Evolutionary conservation across 2,113 vertebrate genomes (phyloP).

Genomic region (Psilopogon haemacephalus): DNA sequence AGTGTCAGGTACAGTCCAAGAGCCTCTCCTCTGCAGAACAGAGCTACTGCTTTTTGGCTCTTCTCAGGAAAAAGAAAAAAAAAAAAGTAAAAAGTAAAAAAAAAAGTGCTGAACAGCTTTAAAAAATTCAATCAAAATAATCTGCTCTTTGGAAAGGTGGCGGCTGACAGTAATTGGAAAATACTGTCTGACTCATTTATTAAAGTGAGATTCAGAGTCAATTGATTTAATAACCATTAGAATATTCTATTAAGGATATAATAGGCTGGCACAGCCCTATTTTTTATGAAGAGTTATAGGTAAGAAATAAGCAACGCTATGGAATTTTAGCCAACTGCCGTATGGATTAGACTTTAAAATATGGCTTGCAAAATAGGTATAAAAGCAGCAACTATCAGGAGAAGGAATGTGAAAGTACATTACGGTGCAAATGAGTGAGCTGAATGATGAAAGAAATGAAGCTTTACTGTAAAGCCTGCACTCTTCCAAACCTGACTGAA

Average conservation of each 20-base stretch:
- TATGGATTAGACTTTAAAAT: constrained; percentile 44
- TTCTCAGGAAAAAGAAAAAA: neutral
- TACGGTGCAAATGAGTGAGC: constrained; percentile 27
- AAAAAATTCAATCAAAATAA: constrained; percentile 78
- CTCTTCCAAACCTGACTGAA: constrained; percentile 31
- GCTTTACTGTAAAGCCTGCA: neutral
- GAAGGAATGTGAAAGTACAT: constrained; percentile 13
- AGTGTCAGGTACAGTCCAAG: constrained; percentile 33
- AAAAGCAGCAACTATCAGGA: constrained; percentile 30
- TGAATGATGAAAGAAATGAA: constrained; percentile 25
- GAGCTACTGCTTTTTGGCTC: constrained; percentile 40
- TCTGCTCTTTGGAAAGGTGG: constrained; percentile 77
- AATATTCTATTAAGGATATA: constrained; percentile 81
- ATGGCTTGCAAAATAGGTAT: constrained; percentile 31
- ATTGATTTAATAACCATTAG: constrained; percentile 83
- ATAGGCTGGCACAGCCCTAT: constrained; percentile 70
- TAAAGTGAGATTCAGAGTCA: constrained; percentile 81
- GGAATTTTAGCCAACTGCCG: constrained; percentile 44
- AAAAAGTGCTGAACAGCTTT: constrained; percentile 69
- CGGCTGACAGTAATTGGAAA: constrained; percentile 80
- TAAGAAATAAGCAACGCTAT: constrained; percentile 60
- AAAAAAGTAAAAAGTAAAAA: neutral
- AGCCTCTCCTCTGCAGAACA: constrained; percentile 17
- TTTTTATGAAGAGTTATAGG: constrained; percentile 78
- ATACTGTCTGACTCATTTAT: constrained; percentile 82